A percentile compares a stretch with the other conserved stretches of the same genome.
These are phyloP conservation scores for Syndactyla subalaris DNA, from an alignment of 2,797 vertebrate species.

Conservation along the genomic window DNA sequence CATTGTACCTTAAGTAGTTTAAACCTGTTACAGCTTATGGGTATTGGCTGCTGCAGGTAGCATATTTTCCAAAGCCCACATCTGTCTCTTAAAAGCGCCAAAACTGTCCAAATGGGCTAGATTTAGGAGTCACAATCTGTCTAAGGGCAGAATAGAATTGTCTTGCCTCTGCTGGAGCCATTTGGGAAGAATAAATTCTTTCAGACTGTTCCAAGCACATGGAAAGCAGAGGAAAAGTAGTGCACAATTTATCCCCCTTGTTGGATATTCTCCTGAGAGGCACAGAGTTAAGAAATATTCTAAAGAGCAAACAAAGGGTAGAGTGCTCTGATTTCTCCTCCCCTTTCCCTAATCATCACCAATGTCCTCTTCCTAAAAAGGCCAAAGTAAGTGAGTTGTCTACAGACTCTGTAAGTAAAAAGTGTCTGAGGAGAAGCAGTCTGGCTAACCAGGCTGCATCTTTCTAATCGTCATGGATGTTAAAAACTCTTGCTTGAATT, in stretches of 20 bases:
- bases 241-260: not conserved
- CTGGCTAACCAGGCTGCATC: not conserved
- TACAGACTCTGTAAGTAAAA: not conserved
- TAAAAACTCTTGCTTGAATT: too few relatives aligned
- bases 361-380: not conserved
- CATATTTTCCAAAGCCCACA: not conserved
- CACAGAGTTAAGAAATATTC: not conserved
- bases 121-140: not conserved
- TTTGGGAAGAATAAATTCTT: not conserved
- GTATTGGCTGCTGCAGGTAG: not conserved
- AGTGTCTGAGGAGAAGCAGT: not conserved
- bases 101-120: not conserved
- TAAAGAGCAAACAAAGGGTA: not conserved
- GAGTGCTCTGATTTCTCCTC: not conserved
- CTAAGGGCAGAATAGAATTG: not conserved
- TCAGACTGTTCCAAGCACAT: not conserved
- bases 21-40: not conserved
- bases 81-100: not conserved
- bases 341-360: not conserved
- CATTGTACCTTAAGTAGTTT: not conserved
- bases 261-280: not conserved
- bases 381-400: rapidly evolving
- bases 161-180: not conserved
- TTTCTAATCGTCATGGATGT: not conserved
- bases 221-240: not conserved